phyloP scores from a whole-genome alignment of 2,888 invertebrate species.

The Cinara cedri region DNA sequence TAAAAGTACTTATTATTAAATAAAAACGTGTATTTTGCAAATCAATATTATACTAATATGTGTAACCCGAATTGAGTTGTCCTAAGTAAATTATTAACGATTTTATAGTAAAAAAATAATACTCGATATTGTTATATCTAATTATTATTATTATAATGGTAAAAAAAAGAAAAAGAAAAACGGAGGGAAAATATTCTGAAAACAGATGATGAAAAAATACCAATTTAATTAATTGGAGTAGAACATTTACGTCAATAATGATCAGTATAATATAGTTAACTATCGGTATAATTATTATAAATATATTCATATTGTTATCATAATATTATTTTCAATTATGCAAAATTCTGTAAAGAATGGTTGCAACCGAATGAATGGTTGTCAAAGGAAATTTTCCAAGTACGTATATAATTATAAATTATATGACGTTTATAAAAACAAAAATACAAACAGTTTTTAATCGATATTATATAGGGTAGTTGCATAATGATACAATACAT shows the following conservation, averaged over 20 bases:
- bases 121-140: background rate
- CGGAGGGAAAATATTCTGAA: conserved; percentile 16
- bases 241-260: too few species aligned
- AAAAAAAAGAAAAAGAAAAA: background rate
- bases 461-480: too few species aligned
- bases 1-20: background rate
- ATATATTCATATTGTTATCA: too few species aligned
- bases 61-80: background rate
- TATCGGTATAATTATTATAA: background rate
- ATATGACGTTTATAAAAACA: too few species aligned
- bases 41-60: background rate
- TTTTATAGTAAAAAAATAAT: too few species aligned
- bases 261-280: too few species aligned
- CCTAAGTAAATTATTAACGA: background rate
- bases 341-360: too few species aligned
- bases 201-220: conserved; percentile 14
- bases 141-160: too few species aligned
- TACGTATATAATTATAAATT: too few species aligned
- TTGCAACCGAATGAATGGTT: background rate
- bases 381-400: background rate
- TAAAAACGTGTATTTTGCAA: background rate
- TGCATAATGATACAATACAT: conserved; percentile 25
- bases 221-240: background rate
- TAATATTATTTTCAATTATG: too few species aligned
- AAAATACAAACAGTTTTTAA: too few species aligned